Base-by-base conservation (phyloP, 2,797 vertebrate species). In the Sciurus vulgaris region DNA sequence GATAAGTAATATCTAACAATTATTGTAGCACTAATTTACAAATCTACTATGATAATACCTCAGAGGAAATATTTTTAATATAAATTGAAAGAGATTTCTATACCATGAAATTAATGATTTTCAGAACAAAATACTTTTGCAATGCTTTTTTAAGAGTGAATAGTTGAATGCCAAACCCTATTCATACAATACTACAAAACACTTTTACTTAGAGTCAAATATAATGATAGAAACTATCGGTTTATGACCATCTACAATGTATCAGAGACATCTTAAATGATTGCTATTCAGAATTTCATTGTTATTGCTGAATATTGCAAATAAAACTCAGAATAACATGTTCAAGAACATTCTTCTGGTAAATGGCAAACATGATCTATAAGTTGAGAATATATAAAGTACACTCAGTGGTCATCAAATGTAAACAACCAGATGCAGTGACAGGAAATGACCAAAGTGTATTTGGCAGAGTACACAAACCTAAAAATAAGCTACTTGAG, bases 21-120 rank as follows among this genome's bases (percentile, higher is more conserved):
- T 74, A 41, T 81, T n/a, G 89, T 70, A 84, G 12, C 44, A 47
- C 44, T 47, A 47, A 47, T 47, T 86, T 89, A 28, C 18, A 96
- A 15, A 47, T 73, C 2, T 83, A 15, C 67, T 76, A 35, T 73
- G 38, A 85, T 41, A 70, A 56, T 86, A 44, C n/a, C 0, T 15
- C 22, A 56, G 7, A 63, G 5, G 26, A 89, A 85, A 59, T 54
- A 69, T 47, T 95, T 81, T 81, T 85, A 59, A 83, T 44, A 54
- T 49, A 83, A 73, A 38, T 47, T 91, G 9, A 93, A 95, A 79
- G 83, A 1, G 33, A 51, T 89, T 82, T 89, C 30, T 76, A 54
- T 47, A 69, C 17, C 7, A 86, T 30, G 17, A 85, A 51, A 33
- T 76, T 35, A 69, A 38, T 74, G 82, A n/a, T 70, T 89, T 92